phyloP scores from a whole-genome alignment of 53 echinoderm and acorn worm species.

The Arbacia lixula region DNA sequence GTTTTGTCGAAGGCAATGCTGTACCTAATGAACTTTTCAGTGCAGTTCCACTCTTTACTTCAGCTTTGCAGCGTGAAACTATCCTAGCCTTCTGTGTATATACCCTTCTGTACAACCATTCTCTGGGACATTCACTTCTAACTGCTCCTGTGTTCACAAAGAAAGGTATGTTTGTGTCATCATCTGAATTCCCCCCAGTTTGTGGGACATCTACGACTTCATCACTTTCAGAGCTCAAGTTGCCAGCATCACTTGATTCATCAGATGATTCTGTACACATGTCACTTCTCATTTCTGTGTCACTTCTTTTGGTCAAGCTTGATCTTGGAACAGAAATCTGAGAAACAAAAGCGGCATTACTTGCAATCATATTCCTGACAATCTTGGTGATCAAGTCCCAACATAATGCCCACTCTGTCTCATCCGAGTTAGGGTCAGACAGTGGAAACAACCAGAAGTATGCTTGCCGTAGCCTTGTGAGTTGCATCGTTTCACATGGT shows the following conservation, averaged over 20 bases:
- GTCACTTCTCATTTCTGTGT: neutral
- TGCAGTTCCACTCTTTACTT: neutral
- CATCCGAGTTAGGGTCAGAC: neutral
- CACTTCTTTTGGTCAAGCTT: neutral
- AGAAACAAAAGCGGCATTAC: neutral
- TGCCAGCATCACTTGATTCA: neutral
- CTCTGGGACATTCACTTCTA: neutral
- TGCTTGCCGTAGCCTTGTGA: conserved; percentile 2
- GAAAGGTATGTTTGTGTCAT: conserved; percentile 8
- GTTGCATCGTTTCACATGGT: neutral
- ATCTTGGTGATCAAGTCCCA: conserved; percentile 5
- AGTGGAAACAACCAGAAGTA: conserved; percentile 25
- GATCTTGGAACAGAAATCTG: conserved; percentile 28
- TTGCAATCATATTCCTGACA: conserved; percentile 1
- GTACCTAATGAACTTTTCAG: neutral
- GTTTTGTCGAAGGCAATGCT: neutral
- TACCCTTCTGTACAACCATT: too few relatives aligned
- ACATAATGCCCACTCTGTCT: conserved; percentile 9
- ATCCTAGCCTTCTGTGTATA: too few relatives aligned
- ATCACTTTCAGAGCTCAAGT: neutral
- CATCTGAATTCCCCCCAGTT: neutral
- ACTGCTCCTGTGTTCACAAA: conserved; percentile 20
- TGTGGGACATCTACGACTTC: neutral
- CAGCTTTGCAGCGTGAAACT: too few relatives aligned
- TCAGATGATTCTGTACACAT: neutral